Evolutionary conservation across 1,140 invertebrate species (phyloP).

Genomic region (Aphelenchoides besseyi): DNA sequence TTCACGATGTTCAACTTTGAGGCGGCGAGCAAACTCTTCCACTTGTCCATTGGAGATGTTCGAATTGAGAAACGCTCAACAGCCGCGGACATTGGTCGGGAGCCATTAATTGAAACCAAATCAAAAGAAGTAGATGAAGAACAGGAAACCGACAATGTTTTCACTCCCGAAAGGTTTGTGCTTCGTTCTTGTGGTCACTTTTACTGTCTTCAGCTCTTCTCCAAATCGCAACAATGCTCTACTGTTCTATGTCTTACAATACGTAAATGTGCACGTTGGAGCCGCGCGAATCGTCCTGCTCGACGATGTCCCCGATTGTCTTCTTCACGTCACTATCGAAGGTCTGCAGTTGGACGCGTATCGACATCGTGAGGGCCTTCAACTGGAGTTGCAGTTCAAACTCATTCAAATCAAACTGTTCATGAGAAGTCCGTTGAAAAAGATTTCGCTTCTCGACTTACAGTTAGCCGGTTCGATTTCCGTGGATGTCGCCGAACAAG

Average conservation of each 20-base stretch:
- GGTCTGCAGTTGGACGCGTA: constrained; percentile 59
- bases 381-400: constrained; percentile 45
- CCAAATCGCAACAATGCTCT: neutral
- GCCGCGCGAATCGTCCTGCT: constrained; percentile 63
- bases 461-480: constrained; percentile 33
- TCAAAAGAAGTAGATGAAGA: neutral
- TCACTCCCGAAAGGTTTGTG: neutral
- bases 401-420: constrained; percentile 47
- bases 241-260: constrained; percentile 49
- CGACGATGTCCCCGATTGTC: constrained; percentile 62
- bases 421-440: constrained; percentile 21
- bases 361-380: constrained; percentile 39
- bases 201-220: too few relatives aligned
- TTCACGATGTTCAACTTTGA: constrained; percentile 29
- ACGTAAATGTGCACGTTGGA: constrained; percentile 56
- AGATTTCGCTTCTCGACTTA: constrained; percentile 24
- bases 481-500: constrained; percentile 29
- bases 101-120: too few relatives aligned
- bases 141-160: neutral
- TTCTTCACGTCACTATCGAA: constrained; percentile 63
- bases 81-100: constrained; percentile 21
- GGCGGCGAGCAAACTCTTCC: constrained; percentile 60
- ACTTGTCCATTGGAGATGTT: constrained; percentile 60
- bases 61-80: constrained; percentile 53
- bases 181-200: too few relatives aligned